Base-by-base conservation (phyloP, 2,797 vertebrate genomes). In the Hephaestus fuliginosus region DNA sequence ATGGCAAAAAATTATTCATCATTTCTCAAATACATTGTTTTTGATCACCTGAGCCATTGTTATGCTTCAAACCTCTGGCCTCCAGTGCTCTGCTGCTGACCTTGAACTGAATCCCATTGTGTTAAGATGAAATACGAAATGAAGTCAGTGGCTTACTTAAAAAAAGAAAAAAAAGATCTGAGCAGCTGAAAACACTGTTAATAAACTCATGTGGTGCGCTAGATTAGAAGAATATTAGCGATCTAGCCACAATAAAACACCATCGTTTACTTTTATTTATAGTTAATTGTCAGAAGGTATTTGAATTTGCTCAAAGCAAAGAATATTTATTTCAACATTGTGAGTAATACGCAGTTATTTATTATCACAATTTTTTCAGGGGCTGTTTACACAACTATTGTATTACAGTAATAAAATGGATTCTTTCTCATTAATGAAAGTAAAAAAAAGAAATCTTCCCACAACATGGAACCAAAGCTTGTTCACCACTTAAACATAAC, bases 1-100 rank as follows among this genome's bases (percentile, higher is more conserved):
- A 86, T 68, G 49, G 43, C 52, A n/a, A 69, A 77, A 74, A 89
- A 84, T 83, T 71, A 89, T 92, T 89, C 72, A 82, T 84, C 44
- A 55, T 86, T 85, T 87, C 70, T 74, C 80, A 84, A 52, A 86
- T 58, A n/a, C 2, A 1, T 30, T 82, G 80, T 61, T 87, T 91
- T 89, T 85, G 74, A 88, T 90, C 66, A 82, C 85, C 49, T 46
- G 51, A 72, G 69, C 25, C 41, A n/a, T 56, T 83, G 71, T 81
- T 83, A 51, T 28, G 28, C 39, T 11, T 77, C 51, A 75, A 64
- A 82, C 80, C 74, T 78, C 61, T 80, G 51, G 48, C 84, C 84
- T 55, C 25, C 18, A 33, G 30, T 48, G n/a, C 14, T 48, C 25
- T 39, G 22, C 46, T 2, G 46, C 52, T 86, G 73, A 92, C 84